These are phyloP conservation scores for Spinus pinus DNA, from an alignment of 2,797 vertebrate species.

Conservation along the genomic window DNA sequence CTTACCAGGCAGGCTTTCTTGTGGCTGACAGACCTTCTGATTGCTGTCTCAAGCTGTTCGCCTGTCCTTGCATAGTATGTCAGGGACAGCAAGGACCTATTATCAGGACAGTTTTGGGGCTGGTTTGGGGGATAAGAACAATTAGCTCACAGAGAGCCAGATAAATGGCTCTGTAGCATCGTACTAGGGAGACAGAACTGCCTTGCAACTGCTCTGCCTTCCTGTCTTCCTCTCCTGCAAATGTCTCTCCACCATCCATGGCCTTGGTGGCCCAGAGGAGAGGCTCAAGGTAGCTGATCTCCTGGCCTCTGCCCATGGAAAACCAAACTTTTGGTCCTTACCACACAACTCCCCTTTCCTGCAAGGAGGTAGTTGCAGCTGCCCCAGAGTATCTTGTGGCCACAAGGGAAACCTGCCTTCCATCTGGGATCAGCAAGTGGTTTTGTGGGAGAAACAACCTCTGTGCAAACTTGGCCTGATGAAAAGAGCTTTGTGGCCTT, in stretches of 20 bases:
- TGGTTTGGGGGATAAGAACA: neutral
- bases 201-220: neutral
- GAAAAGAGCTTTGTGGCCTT: constrained; percentile 44
- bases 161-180: neutral
- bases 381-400: neutral
- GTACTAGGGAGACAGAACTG: rapidly evolving
- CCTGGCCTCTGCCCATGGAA: neutral
- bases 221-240: neutral
- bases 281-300: neutral
- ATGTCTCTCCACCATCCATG: neutral
- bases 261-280: neutral
- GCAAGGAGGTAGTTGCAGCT: neutral
- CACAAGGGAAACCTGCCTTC: neutral
- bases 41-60: neutral
- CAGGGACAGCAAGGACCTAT: neutral
- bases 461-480: neutral
- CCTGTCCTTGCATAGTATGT: neutral
- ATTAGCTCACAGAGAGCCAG: neutral
- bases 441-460: neutral
- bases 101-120: neutral
- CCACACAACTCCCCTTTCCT: neutral
- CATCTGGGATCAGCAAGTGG: neutral
- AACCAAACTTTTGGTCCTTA: neutral
- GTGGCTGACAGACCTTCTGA: neutral
- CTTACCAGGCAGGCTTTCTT: neutral